Base-by-base conservation (phyloP, 2,888 invertebrate genomes). In the Deilephila elpenor region DNA sequence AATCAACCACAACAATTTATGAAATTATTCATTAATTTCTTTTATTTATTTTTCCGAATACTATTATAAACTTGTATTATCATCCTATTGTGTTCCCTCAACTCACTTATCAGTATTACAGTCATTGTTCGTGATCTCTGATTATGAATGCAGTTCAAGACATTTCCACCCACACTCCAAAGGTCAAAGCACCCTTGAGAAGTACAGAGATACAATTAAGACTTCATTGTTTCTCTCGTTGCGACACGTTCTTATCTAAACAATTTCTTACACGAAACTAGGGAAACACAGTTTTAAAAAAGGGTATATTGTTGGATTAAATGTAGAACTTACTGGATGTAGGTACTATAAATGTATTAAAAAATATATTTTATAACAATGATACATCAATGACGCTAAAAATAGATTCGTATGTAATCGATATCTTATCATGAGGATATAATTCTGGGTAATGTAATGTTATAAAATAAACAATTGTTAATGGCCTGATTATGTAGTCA, bases 211-310 rank as follows among this genome's bases (percentile, higher is more conserved):
- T 85, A 91, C 87, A 92, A 93, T 93, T 93, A 93, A 91, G 87
- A 84, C 81, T 79, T 90, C 90, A 92, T 93, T 93, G 94, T 94
- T 93, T 92, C 84, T 84, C 83, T 80, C 76, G 88, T 93, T 92
- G 89, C 89, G 88, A 92, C 90, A 92, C 87, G 86, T 80, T 80
- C 86, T 91, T 91, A 91, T 91, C 91, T 91, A 85, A 88, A 89
- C 84, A 86, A 86, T 88, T 86, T 81, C 80, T 88, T 84, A 83
- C 81, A 79, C 76, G 75, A 78, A 82, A 79, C 80, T 83, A 82
- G 80, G 83, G 88, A 88, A 89, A 87, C 86, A 82, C 76, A 44
- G 3, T 44, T 44, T 44, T 44, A 44, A 44, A 14, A 44, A 44
- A 44, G 44, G 14, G 44, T 14, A 44, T 44, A 44, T 11, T 44